phyloP scores from a whole-genome alignment of 1,140 invertebrate species.

The Idris sp. region DNA sequence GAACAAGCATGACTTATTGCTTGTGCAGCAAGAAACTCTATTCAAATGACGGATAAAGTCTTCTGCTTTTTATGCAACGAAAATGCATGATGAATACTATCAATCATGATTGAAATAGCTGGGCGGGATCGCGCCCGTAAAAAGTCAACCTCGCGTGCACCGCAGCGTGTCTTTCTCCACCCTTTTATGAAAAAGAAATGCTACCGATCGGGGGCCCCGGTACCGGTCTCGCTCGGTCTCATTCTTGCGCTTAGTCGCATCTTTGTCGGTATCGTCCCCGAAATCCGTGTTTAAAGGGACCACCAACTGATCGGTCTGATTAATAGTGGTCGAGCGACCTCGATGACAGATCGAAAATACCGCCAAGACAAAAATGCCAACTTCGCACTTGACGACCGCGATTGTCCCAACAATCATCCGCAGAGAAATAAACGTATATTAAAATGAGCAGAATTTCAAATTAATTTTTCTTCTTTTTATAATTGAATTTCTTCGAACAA shows the following conservation, averaged over 20 bases:
- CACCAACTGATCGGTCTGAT: slow-evolving; percentile 71
- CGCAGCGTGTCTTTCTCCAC: slow-evolving; percentile 47
- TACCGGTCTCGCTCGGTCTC: slow-evolving; percentile 41
- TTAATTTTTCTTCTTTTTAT: no score
- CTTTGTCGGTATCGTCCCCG: slow-evolving; percentile 70
- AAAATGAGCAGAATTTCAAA: no score
- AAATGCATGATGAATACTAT: slow-evolving; percentile 49
- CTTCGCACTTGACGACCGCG: slow-evolving; percentile 60
- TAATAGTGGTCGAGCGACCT: slow-evolving; percentile 68
- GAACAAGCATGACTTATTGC: slow-evolving; percentile 24
- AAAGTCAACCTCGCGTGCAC: slow-evolving; percentile 22
- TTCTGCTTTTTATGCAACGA: slow-evolving; percentile 10
- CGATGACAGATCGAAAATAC: slow-evolving; percentile 74
- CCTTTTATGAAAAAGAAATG: slow-evolving; percentile 63
- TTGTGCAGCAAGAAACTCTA: slow-evolving; percentile 33
- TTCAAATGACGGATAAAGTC: slow-evolving; percentile 36
- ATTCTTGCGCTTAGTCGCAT: slow-evolving; percentile 22
- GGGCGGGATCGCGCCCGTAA: slow-evolving; percentile 18
- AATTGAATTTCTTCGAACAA: no score
- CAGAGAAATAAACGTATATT: no score
- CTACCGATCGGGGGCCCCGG: slow-evolving; percentile 41
- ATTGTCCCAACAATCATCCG: neutral
- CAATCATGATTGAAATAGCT: slow-evolving; percentile 59
- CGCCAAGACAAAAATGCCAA: slow-evolving; percentile 68
- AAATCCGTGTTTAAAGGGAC: slow-evolving; percentile 71